These are phyloP conservation scores for Chironomus tepperi DNA, from an alignment of 1,140 invertebrate species.

Conservation along the genomic window DNA sequence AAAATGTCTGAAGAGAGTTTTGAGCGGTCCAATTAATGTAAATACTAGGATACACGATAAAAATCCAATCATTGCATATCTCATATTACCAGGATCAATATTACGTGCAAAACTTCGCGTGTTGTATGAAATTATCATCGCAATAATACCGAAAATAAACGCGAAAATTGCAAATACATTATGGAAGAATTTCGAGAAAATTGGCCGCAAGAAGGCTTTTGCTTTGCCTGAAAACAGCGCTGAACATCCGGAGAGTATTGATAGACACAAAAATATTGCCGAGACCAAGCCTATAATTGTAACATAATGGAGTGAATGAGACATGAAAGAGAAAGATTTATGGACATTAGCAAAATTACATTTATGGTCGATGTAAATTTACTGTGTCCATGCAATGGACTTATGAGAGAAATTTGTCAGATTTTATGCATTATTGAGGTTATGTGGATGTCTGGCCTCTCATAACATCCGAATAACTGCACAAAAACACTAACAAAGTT, in stretches of 20 bases:
- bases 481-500: background rate
- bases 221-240: conserved; percentile 34
- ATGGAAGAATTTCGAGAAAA: conserved; percentile 36
- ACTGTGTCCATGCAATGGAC: background rate
- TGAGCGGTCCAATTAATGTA: conserved; percentile 32
- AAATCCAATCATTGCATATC: conserved; percentile 31
- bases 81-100: conserved; percentile 29
- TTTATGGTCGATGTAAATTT: too few relatives aligned
- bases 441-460: too few relatives aligned
- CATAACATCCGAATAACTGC: too few relatives aligned
- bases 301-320: too few relatives aligned
- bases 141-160: conserved; percentile 34
- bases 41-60: conserved; percentile 34
- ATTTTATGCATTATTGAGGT: too few relatives aligned
- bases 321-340: background rate
- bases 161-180: conserved; percentile 34
- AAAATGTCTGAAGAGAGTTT: conserved; percentile 29
- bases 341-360: background rate
- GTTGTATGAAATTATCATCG: conserved; percentile 37
- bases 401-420: background rate
- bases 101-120: conserved; percentile 30
- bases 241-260: conserved; percentile 33
- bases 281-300: conserved; percentile 33
- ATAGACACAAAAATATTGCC: conserved; percentile 32
- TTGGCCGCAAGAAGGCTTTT: conserved; percentile 32